These are phyloP conservation scores for Cyclophora albipunctata DNA, from an alignment of 2,888 invertebrate species.

Conservation along the genomic window DNA sequence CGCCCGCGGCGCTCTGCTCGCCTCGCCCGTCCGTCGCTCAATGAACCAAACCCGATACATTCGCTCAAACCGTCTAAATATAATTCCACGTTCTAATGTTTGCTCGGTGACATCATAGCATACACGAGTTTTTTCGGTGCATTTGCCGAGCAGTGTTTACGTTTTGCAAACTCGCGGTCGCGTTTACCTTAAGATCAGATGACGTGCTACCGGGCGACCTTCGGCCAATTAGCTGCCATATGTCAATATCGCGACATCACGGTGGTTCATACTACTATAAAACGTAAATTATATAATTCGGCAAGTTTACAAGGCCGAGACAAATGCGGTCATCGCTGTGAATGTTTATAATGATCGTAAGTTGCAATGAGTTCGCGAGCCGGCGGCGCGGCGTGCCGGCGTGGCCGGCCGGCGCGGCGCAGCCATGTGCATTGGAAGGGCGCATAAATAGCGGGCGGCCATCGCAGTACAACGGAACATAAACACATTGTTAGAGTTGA, in stretches of 20 bases:
- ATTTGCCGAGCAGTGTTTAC: conserved; percentile 61
- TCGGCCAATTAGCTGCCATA: conserved; percentile 26
- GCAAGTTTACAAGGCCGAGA: conserved; percentile 1
- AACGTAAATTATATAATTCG: no score
- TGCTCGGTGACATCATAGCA: conserved; percentile 69
- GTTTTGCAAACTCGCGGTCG: conserved; percentile 50
- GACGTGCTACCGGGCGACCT: conserved; percentile 46
- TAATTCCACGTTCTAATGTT: conserved; percentile 64
- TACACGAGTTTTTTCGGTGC: conserved; percentile 58
- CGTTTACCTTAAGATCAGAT: conserved; percentile 41
- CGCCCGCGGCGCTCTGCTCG: conserved; percentile 68
- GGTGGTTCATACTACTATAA: not conserved
- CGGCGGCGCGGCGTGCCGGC: conserved; percentile 8
- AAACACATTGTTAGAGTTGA: conserved; percentile 26
- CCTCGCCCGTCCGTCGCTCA: conserved; percentile 70
- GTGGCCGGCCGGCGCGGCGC: conserved; percentile 26
- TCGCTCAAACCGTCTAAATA: conserved; percentile 62
- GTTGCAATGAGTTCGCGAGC: conserved; percentile 11
- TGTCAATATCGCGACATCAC: conserved; percentile 16
- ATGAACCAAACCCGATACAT: conserved; percentile 60
- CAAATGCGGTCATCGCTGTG: conserved; percentile 2
- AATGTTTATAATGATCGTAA: not conserved
- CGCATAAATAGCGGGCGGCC: conserved; percentile 17
- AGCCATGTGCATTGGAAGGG: conserved; percentile 28
- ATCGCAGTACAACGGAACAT: conserved; percentile 29